Evolutionary conservation across 1,140 invertebrate species (phyloP).

Genomic region (Globodera ellingtonae): DNA sequence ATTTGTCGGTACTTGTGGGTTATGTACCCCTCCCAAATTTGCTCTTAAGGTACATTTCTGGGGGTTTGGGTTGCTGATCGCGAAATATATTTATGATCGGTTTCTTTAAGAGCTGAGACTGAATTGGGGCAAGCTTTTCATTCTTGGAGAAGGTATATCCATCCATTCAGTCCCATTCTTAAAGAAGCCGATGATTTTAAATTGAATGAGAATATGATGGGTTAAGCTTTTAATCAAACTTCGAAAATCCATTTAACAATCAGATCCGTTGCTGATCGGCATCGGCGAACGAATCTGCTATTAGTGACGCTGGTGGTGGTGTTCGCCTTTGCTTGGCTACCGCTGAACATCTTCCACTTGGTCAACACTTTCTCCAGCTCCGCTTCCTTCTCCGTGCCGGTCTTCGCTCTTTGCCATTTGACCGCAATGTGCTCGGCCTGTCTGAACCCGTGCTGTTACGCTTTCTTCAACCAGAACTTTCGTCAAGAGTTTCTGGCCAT

Average conservation of each 20-base stretch:
- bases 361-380: slow-evolving; percentile 60
- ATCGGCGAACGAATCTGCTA: slow-evolving; percentile 69
- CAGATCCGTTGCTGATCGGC: slow-evolving; percentile 66
- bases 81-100: too few relatives aligned
- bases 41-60: too few relatives aligned
- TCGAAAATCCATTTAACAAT: background rate
- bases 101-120: too few relatives aligned
- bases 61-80: too few relatives aligned
- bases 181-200: too few relatives aligned
- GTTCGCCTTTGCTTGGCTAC: slow-evolving; percentile 68
- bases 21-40: too few relatives aligned
- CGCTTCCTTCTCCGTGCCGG: slow-evolving; percentile 60
- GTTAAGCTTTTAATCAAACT: too few relatives aligned
- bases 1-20: too few relatives aligned
- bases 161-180: slow-evolving; percentile 3
- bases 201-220: too few relatives aligned
- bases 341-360: slow-evolving; percentile 70
- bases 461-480: slow-evolving; percentile 64
- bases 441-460: slow-evolving; percentile 61
- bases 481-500: slow-evolving; percentile 56
- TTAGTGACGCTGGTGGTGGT: slow-evolving; percentile 67
- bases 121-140: too few relatives aligned
- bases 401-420: slow-evolving; percentile 69
- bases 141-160: background rate
- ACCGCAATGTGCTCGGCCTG: slow-evolving; percentile 59